Base-by-base conservation (phyloP, 2,113 vertebrate species). In the Eretmochelys imbricata region DNA sequence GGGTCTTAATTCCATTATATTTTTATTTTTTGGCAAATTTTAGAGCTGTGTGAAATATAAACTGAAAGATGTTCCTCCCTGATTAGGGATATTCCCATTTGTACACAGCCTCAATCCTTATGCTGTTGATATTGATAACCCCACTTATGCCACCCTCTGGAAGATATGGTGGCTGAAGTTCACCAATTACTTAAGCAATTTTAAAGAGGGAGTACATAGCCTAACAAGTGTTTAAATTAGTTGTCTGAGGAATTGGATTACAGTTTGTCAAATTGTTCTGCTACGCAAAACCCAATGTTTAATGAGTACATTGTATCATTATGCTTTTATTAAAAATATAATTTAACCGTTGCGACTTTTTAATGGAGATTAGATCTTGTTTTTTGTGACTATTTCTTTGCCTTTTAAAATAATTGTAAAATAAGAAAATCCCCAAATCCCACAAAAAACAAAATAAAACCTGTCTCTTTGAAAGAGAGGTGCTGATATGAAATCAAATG, bases 91-190 rank as follows among this genome's bases (percentile, higher is more conserved):
- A 53, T 0, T 4, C 16, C 59, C 8, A 17, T 79, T 79, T 51
- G 48, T 84, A 27, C 54, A 7, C 72, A 35, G 57, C 20, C 46
- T 51, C 48, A 31, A 80, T 79, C 83, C 42, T 17, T 84, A 55
- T 62, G 85, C 86, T 14, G 72, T 35, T 89, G 24, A 31, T 80
- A 54, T 91, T 62, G 38, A 62, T 80, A 93, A 65, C 16, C 51
- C 82, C 89, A 48, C 57, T 84, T 80, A 8, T 93, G 91, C 95
- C 91, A 85, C 79, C 88, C 62, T 94, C 94, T 94, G 94, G 95
- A 96, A 96, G 85, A 76, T 59, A 69, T 53, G 1, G 92, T 42
- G 94, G 17, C 87, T 94, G 78, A 25, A 48, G 48, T 57, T 95
- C 87, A 50, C 35, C 65, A 10, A 78, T 84, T 83, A 24, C 1